Evolutionary conservation across 2,888 invertebrate species (phyloP), one percentile per base, ranked within the genome.

Genomic region (Drosophila rubida): DNA sequence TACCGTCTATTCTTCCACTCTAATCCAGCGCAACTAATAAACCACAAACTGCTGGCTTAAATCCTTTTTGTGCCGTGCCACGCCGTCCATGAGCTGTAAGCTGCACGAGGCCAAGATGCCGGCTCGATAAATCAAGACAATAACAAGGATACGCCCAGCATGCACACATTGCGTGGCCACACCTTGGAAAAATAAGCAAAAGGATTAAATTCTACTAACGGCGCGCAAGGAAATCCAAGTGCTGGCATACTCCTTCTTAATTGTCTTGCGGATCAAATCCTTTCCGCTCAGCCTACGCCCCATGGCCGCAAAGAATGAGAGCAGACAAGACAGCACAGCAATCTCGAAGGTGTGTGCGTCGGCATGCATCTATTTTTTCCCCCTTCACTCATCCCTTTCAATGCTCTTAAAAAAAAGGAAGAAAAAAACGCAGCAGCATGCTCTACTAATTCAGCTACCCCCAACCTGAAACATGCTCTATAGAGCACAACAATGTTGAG

Each of bases 111-210:
- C 76, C 49, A 71, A 66, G 57, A 60, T 61, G 46, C 59, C 63
- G 35, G 65, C 51, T 67, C 68, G 27, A 80, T 79, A 82, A 80
- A 73, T 69, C 87, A 69, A 41, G 63, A 83, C 88, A 83, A 83
- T 85, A 69, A 75, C 50, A 49, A 49, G 69, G 54, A 57, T 63
- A 69, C 78, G 77, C 69, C 69, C 63, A 35, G 45, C 51, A 57
- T 30, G 59, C 69, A 60, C 71, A 74, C 64, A 76, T 83, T 74
- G 80, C 75, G 71, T 72, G 57, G 88, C 84, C 88, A 80, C 87
- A 88, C 87, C 88, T 84, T 84, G 84, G 88, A 83, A 88, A 84
- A 88, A 85, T 83, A 88, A 83, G 73, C 87, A 83, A 85, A 84
- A 87, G 86, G 86, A 85, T 84, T 82, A 75, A 59, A 72, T 87